These are phyloP conservation scores for Drosophila obscura DNA, from an alignment of 1,140 invertebrate species.

Conservation along the genomic window DNA sequence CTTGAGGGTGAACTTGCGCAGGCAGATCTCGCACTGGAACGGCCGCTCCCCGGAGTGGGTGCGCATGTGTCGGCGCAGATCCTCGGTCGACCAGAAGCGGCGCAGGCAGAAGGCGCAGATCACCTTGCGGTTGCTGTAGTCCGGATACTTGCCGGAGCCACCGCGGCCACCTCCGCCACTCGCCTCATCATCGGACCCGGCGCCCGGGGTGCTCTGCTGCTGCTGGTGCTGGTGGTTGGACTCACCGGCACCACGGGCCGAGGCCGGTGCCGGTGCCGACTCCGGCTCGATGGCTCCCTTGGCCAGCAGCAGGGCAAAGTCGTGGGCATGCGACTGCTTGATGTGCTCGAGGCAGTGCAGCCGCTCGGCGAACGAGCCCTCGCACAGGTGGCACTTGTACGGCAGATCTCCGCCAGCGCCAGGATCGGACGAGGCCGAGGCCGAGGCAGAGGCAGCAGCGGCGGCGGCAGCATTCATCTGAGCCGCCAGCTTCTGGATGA, in stretches of 20 bases:
- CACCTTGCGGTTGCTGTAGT: constrained; percentile 95
- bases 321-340: constrained; percentile 88
- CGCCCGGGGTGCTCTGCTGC: too few species aligned
- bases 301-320: constrained; percentile 90
- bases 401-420: constrained; percentile 87
- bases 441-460: constrained; percentile 34
- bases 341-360: constrained; percentile 93
- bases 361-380: constrained; percentile 91
- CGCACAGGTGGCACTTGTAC: constrained; percentile 97
- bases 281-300: constrained; percentile 91
- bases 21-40: constrained; percentile 90
- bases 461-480: constrained; percentile 45
- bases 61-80: constrained; percentile 95
- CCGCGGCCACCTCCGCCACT: constrained; percentile 20
- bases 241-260: constrained; percentile 37
- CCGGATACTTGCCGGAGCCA: constrained; percentile 89
- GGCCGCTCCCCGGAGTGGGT: constrained; percentile 93
- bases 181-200: constrained; percentile 66
- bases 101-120: constrained; percentile 96
- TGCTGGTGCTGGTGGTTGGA: constrained; percentile 61
- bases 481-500: constrained; percentile 42
- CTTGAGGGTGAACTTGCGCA: constrained; percentile 94
- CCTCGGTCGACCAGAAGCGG: constrained; percentile 96
- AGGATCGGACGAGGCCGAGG: constrained; percentile 10
- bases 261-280: constrained; percentile 1